Evolutionary conservation across 2,113 vertebrate species (phyloP), one percentile per base, ranked within the genome.

Genomic region (Reinhardtius hippoglossoides): DNA sequence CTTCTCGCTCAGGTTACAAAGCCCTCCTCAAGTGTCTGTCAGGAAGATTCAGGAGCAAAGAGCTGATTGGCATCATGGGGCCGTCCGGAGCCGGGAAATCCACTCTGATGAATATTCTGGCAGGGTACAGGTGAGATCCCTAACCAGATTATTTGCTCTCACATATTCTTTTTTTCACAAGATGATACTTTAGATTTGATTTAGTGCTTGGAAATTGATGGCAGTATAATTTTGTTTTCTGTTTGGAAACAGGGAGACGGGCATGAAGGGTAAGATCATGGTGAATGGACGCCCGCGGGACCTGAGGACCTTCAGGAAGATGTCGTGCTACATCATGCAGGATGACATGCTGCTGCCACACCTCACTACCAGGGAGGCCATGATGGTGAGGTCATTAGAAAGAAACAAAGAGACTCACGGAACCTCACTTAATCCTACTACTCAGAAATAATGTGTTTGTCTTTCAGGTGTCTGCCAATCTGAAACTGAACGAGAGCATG

Each of bases 301-400:
- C 61, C 95, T 98, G 83, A 95, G 98, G 62, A 99, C 97, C 31
- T 99, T 99, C 92, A 95, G 98, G 67, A 99, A 99, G 94, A 99
- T 99, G 98, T 99, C 98, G 59, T 99, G 98, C 86, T 99, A 99
- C 89, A 99, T 99, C 92, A 99, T 99, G 98, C 98, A 99, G 92
- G 97, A 99, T 0, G 98, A 99, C 91, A 97, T 99, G 97, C 93
- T 99, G 52, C 91, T 99, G 92, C 98, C 98, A 0, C 95, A 99
- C 85, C 96, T 99, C 81, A 98, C 97, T 0, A 95, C 95, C 10
- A 89, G 95, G 73, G 98, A 99, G 82, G 98, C 98, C 76, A 99
- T 99, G 98, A 98, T 98, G 98, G 98, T 99, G 89, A 95, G 95
- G 21, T 67, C 37, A 58, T 54, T n/a, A 0, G 15, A 50, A 52